Evolutionary conservation across 2,113 vertebrate genomes (phyloP).

Genomic region (Dryoscopus gambensis): DNA sequence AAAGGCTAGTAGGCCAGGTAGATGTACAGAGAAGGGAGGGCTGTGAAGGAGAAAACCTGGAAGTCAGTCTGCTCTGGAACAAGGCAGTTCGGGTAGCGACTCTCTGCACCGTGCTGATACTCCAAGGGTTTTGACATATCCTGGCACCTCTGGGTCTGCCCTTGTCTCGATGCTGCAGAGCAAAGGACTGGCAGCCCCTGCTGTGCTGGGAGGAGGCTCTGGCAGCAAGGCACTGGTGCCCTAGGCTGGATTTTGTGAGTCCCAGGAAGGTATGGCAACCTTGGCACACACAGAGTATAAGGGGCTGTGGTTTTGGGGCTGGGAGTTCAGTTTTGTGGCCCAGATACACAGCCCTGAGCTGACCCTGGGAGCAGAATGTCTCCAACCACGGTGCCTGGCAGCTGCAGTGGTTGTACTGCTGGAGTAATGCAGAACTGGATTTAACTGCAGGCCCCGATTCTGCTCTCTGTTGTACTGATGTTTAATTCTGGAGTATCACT

Average conservation of each 20-base stretch:
- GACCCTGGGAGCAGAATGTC: not conserved
- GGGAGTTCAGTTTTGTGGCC: not conserved
- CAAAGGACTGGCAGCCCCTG: not conserved
- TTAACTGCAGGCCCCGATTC: not conserved
- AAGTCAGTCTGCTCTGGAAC: not conserved
- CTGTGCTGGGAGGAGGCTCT: not conserved
- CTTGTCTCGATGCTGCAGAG: not conserved
- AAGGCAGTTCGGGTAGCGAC: not conserved
- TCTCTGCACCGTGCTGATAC: not conserved
- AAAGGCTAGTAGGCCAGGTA: conserved; percentile 5
- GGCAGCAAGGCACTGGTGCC: not conserved
- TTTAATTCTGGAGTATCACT: not conserved
- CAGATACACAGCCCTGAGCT: not conserved
- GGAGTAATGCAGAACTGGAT: not conserved
- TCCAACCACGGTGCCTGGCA: accelerated
- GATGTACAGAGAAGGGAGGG: not conserved
- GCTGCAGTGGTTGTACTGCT: not conserved
- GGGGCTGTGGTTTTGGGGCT: accelerated
- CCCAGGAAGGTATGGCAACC: not conserved
- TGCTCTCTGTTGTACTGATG: not conserved
- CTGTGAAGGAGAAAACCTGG: not conserved
- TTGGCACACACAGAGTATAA: accelerated
- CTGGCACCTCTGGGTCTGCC: not conserved
- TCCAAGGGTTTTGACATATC: not conserved
- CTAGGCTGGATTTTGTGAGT: not conserved